Percentiles rank a stretch among this genome's conserved stretches.
Conservation (phyloP, 2,113 vertebrate species). For the Megaceryle torquata region DNA sequence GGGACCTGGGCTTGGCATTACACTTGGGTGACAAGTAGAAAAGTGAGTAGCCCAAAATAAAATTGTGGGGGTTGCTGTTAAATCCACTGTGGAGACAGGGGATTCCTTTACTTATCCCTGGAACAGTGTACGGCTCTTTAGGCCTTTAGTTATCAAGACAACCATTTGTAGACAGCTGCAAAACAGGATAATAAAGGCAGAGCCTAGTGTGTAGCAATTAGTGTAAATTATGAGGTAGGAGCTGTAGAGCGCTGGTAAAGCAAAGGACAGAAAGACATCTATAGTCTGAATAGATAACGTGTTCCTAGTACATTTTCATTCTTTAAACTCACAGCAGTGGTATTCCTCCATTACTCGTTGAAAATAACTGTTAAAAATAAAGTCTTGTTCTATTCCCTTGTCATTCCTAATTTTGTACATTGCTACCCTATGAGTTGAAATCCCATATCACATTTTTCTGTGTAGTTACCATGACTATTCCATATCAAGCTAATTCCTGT, state of each 20-base stretch:
- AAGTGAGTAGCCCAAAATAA: not conserved
- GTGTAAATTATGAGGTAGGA: not conserved
- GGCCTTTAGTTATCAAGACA: not conserved
- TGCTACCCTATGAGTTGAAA: not conserved
- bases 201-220: not conserved
- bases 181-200: not conserved
- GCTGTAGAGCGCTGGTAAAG: not conserved
- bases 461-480: accelerated
- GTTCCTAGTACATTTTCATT: not conserved
- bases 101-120: not conserved
- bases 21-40: not conserved
- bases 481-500: not conserved
- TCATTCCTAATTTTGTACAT: not conserved
- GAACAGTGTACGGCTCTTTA: not conserved
- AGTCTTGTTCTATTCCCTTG: not conserved
- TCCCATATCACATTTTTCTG: not conserved
- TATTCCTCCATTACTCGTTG: not conserved
- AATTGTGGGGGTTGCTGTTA: not conserved
- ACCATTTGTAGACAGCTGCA: not conserved
- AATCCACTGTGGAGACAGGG: not conserved
- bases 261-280: not conserved
- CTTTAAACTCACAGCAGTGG: not conserved
- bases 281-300: not conserved
- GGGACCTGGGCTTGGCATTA: not conserved
- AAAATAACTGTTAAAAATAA: not conserved